Evolutionary conservation across 2,888 invertebrate species (phyloP), one percentile per base, ranked within the genome.

Genomic region (Drosophila monieri): DNA sequence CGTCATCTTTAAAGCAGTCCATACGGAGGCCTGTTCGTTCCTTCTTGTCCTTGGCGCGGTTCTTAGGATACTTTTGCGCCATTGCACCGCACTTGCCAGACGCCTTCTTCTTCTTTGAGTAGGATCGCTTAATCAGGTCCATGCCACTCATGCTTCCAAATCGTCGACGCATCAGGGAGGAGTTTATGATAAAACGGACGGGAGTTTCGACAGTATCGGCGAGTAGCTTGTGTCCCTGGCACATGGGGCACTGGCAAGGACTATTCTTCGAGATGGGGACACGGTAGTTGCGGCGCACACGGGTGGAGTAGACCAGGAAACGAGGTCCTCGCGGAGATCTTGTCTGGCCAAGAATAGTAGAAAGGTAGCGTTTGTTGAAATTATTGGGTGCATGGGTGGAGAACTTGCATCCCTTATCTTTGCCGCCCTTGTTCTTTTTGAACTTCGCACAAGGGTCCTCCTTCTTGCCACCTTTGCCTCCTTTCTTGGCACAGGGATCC

Each of bases 161-260:
- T 27, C 32, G 68, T 0, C 80, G 74, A 6, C 86, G 77, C 12
- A 71, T 23, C 1, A 73, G 59, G 2, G 51, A 59, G 0, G 74
- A 60, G 53, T 56, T 66, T 2, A 83, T 52, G 0, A 14, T 35
- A 8, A 68, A 83, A 0, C 39, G 59, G 6, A 78, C 41, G 0
- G 67, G 48, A 14, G 27, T 5, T 3, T 44, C 10, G 37, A n/a
- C 41, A 41, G 12, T 1, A 15, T 10, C 18, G 9, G 18, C 1
- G 12, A 15, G 15, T 4, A 15, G 8, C 0, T 10, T 25, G 8
- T 1, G 15, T 32, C 1, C 9, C 44, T 18, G 41, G 35, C 25
- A 21, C 14, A 27, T 5, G 9, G 32, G 27, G 3, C 48, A 48
- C 18, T 5, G 27, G 18, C n/a, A 37, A 2, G 2, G 10, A 6